Base-by-base conservation (phyloP, 2,797 vertebrate species). In the Myotis myotis region DNA sequence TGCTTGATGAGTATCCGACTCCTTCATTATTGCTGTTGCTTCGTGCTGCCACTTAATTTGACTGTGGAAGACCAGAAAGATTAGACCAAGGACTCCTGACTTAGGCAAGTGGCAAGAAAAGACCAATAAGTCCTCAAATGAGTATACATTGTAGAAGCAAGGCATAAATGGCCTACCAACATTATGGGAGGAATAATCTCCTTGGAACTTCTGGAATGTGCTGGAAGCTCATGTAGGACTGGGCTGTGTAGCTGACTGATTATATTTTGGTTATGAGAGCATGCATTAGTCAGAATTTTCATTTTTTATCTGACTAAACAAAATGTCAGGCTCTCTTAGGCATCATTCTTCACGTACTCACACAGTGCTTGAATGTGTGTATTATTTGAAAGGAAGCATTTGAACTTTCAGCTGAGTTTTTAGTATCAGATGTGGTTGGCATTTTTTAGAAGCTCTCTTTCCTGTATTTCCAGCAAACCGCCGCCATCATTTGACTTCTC, bases 331-430 rank as follows among this genome's bases (percentile, higher is more conserved):
- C 28, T 84, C 36, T 95, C 60, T 81, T 55, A 87, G 51, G 36
- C 44, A 81, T 89, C 60, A 91, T 68, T 57, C 60, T 95, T 74
- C 41, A 82, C 74, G 17, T 23, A 84, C 62, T 72, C 15, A 22
- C 15, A 22, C 9, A 80, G 38, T 53, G 13, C 30, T 85, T 74
- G 62, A 85, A 33, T 33, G 11, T 89, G 12, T 19, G 13, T 93
- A 76, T 87, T 92, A 86, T 92, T 86, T 90, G 81, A 87, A 84
- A 81, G 23, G 30, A 76, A 55, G 13, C 19, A 87, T 87, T 95
- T 89, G 79, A 83, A 86, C 51, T 87, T 92, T 94, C 55, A n/a
- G 8, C 3, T 60, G 36, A 55, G 7, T n/a, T 80, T 44, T 76
- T 82, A 72, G 13, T n/a, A 76, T 75, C 33, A 74, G 22, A 60